Base-by-base conservation (phyloP, 2,888 invertebrate species). In the Phragmatobia fuliginosa region DNA sequence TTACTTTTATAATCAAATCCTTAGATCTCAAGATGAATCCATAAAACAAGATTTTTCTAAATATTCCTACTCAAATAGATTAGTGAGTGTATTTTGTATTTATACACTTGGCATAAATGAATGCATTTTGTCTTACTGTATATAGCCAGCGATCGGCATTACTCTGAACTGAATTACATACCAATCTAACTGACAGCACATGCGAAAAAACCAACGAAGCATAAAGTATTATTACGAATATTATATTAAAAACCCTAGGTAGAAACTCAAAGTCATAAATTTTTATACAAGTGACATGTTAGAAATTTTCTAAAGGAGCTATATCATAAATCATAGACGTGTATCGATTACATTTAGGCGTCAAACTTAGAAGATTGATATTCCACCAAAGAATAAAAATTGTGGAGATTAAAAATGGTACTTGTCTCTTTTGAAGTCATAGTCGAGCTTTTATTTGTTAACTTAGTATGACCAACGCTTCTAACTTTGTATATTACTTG, bases 311-410 rank as follows among this genome's bases (percentile, higher is more conserved):
- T 49, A 31, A 45, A 49, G 63, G 6, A 49, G 45, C 38, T 28
- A 31, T 62, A 11, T 62, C 41, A 41, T 62, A 62, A 62, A 62
- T 62, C 62, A 62, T 41, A 4, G 28, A 14, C 32, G 49, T 49
- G 62, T 49, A 33, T 49, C 49, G 49, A 33, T 63, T 33, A 60
- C 32, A 33, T 60, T 33, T 33, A 32, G 49, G 63, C 49, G 49
- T 49, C 62, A 31, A 62, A 62, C 41, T 62, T 21, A 41, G 18
- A 62, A 62, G 62, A 62, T 62, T 62, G 31, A 41, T 62, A 62
- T 31, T 41, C 5, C 3, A 41, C 11, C 2, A 62, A 41, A 41
- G 21, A 62, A 41, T 56, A 21, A 31, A 41, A 41, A 41, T 21
- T 18, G 36, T 2, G 3, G 3, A 25, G 36, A 36, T 28, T 61